Conservation (phyloP, 2,113 vertebrate species). For the Larimichthys crocea region DNA sequence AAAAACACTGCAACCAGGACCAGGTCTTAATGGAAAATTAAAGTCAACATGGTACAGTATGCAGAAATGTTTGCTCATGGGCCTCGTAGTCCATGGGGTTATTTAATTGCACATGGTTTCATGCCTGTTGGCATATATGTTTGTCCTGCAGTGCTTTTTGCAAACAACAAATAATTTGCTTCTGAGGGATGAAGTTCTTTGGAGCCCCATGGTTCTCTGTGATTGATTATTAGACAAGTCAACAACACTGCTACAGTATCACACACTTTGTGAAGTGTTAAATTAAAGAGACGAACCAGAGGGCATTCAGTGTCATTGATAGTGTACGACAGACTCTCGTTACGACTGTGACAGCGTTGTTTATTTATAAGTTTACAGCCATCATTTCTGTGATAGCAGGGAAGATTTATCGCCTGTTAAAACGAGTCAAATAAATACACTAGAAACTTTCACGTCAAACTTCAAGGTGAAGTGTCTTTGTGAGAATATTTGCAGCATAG, state of each 20-base stretch:
- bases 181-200: constrained; percentile 9
- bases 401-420: background rate
- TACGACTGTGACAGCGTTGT: constrained; percentile 3
- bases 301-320: constrained; percentile 26
- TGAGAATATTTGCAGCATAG: background rate
- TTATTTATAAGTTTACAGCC: constrained; percentile 29
- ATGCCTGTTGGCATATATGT: background rate
- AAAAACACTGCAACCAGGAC: background rate
- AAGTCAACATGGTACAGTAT: background rate
- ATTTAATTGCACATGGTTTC: constrained; percentile 7
- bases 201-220: constrained; percentile 18
- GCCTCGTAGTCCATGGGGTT: background rate
- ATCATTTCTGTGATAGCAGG: background rate
- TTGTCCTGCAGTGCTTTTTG: constrained; percentile 18
- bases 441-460: constrained; percentile 5
- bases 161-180: constrained; percentile 9
- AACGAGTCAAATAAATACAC: constrained; percentile 3
- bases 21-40: background rate
- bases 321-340: background rate
- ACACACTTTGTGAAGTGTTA: constrained; percentile 6
- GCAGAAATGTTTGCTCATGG: background rate
- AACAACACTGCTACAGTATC: constrained; percentile 13
- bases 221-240: constrained; percentile 50
- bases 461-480: constrained; percentile 27
- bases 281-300: constrained; percentile 34